Percentiles rank a stretch among this genome's conserved stretches.
phyloP scores from a whole-genome alignment of 2,113 vertebrate genomes.

The Rynchops niger region DNA sequence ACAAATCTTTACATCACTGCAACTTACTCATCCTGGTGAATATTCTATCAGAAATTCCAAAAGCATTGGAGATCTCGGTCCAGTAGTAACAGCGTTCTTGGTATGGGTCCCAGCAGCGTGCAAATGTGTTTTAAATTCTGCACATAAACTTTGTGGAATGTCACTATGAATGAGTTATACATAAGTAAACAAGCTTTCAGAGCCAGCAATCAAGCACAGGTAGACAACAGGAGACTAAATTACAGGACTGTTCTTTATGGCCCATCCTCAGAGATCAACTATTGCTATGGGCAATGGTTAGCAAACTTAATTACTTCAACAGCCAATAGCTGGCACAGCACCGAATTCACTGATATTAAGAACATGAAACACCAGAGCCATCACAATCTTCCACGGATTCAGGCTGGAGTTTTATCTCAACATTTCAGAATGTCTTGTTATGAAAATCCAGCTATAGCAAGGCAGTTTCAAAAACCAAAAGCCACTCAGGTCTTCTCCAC shows the following conservation, averaged over 20 bases:
- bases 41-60: neutral
- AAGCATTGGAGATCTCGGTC: neutral
- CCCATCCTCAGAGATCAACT: neutral
- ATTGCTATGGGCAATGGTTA: neutral
- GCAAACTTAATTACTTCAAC: neutral
- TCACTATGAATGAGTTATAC: neutral
- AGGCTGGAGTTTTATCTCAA: neutral
- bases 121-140: neutral
- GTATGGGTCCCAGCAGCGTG: neutral
- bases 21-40: neutral
- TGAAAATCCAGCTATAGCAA: neutral
- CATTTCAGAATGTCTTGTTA: neutral
- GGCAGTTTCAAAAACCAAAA: neutral
- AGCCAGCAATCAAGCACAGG: neutral
- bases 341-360: neutral
- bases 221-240: neutral
- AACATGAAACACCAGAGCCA: neutral
- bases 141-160: neutral
- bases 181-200: neutral
- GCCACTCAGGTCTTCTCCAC: neutral
- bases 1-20: neutral
- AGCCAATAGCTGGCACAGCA: neutral
- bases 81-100: neutral
- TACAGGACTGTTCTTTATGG: neutral
- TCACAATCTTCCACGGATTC: neutral